phyloP scores from a whole-genome alignment of 2,888 invertebrate genomes.

The Anarsia innoxiella region DNA sequence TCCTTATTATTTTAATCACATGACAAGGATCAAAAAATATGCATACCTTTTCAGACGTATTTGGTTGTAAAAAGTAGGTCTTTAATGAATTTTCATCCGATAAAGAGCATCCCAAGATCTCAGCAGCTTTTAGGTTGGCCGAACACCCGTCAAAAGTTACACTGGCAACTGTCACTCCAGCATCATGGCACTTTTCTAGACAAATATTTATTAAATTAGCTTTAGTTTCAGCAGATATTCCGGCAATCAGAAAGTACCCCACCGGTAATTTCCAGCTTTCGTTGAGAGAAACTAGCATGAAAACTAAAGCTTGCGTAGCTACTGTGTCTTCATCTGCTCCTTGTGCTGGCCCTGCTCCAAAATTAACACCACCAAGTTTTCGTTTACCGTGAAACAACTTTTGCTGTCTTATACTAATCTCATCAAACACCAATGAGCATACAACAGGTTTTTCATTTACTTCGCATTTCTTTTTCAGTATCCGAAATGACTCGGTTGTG shows the following conservation, averaged over 20 bases:
- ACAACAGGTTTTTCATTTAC: slow-evolving; percentile 8
- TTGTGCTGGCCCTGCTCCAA: not conserved
- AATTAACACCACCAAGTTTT: slow-evolving; percentile 13
- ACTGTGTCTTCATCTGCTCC: slow-evolving; percentile 6
- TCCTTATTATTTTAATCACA: slow-evolving; percentile 21
- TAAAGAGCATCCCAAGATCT: slow-evolving; percentile 21
- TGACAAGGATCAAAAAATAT: slow-evolving; percentile 24
- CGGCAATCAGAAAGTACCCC: slow-evolving; percentile 30
- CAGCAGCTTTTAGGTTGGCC: slow-evolving; percentile 19
- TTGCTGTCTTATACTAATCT: slow-evolving; percentile 17
- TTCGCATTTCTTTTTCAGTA: slow-evolving; percentile 11
- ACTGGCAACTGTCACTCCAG: slow-evolving; percentile 19
- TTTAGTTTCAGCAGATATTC: slow-evolving; percentile 23
- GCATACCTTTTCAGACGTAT: slow-evolving; percentile 16
- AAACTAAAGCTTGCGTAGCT: slow-evolving; percentile 25
- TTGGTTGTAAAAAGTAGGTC: slow-evolving; percentile 22
- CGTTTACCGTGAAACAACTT: slow-evolving; percentile 13
- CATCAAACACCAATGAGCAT: slow-evolving; percentile 17
- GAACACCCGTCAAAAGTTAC: slow-evolving; percentile 24
- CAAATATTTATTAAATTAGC: slow-evolving; percentile 22
- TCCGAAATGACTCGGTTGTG: slow-evolving; percentile 14
- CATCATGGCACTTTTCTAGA: slow-evolving; percentile 23
- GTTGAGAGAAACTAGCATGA: slow-evolving; percentile 27
- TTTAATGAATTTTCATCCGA: slow-evolving; percentile 14
- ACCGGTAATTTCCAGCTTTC: slow-evolving; percentile 33